Evolutionary conservation across 1,140 invertebrate species (phyloP), one percentile per base, ranked within the genome.

Genomic region (Anagrus nilaparvatae): DNA sequence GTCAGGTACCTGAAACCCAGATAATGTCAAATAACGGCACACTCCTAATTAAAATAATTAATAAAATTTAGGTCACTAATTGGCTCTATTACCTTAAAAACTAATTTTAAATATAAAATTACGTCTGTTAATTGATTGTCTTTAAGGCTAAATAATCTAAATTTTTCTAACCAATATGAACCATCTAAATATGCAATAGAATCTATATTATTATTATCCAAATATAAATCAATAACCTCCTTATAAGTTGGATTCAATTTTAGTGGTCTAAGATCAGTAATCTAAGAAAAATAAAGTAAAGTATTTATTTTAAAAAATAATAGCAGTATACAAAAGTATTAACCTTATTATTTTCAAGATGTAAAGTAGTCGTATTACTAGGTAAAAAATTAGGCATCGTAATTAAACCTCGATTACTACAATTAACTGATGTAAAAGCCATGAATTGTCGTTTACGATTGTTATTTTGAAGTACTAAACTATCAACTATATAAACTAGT

Each of bases 71-170:
- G n/a, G n/a, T n/a, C n/a, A n/a, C n/a, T n/a, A n/a, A n/a, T n/a
- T n/a, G n/a, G n/a, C n/a, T n/a, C n/a, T n/a, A n/a, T n/a, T n/a
- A n/a, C n/a, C n/a, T n/a, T n/a, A n/a, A n/a, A n/a, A n/a, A n/a
- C n/a, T n/a, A n/a, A n/a, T n/a, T n/a, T n/a, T n/a, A n/a, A n/a
- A n/a, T n/a, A 29, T 30, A 39, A 60, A 61, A 55, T 49, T 57
- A 86, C 82, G 63, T 84, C 75, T 19, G 71, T 73, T 16, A 90
- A 55, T 58, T 73, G 67, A 63, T 90, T 90, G 17, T 77, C 76
- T 18, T 72, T 72, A 17, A 90, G 63, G 53, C 78, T 85, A 1
- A 88, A 63, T 2, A 86, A 69, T 37, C 84, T 70, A 55, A 88
- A 87, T 34, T 75, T 71, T 14, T 75, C 69, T 33, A 90, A 69